phyloP scores from a whole-genome alignment of 2,888 invertebrate species.

The Cancer borealis region DNA sequence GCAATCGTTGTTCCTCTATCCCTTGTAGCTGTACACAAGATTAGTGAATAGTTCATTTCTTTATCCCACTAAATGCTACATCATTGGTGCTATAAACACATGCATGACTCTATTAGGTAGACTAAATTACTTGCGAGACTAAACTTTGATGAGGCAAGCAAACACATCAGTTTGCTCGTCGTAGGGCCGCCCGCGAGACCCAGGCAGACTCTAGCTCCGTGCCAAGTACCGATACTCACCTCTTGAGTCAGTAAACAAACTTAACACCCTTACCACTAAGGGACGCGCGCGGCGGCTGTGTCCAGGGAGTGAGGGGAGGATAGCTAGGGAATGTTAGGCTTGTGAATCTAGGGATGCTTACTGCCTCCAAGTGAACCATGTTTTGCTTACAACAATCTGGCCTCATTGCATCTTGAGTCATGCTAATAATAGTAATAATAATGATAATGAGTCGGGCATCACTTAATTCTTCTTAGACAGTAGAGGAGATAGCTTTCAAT shows the following conservation, averaged over 20 bases:
- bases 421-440: not conserved
- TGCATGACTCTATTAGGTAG: slow-evolving; percentile 26
- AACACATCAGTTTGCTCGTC: not conserved
- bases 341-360: not conserved
- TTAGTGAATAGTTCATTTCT: slow-evolving; percentile 15
- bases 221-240: not conserved
- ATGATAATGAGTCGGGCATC: not conserved
- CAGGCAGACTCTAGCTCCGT: not conserved
- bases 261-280: not conserved
- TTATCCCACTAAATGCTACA: slow-evolving; percentile 34
- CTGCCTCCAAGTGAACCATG: not conserved
- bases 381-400: not conserved
- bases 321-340: not conserved
- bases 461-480: not conserved
- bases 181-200: not conserved
- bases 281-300: not conserved
- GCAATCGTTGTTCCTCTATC: slow-evolving; percentile 6
- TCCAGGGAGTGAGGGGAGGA: not conserved
- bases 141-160: not conserved
- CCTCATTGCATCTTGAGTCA: not conserved
- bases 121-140: not conserved
- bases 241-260: no score
- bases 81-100: slow-evolving; percentile 18
- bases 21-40: not conserved
- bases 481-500: not conserved